Evolutionary conservation across 2,113 vertebrate species (phyloP).

Genomic region (Globicephala melas): DNA sequence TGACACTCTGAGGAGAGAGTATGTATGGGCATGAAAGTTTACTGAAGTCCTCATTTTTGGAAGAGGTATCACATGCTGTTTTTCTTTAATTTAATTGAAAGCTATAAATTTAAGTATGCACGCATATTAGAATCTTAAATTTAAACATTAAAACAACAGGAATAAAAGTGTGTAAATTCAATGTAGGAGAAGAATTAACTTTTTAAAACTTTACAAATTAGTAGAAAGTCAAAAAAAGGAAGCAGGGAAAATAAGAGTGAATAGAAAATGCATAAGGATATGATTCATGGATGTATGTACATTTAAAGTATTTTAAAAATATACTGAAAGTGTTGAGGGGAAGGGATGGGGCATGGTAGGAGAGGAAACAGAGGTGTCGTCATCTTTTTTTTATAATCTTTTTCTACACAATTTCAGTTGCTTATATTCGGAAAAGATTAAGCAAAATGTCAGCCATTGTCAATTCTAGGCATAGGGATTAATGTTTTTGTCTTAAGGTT

Average conservation of each 20-base stretch:
- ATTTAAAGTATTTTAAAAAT: background rate
- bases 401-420: background rate
- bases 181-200: background rate
- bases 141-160: background rate
- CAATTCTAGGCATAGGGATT: background rate
- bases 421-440: background rate
- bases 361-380: background rate
- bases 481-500: background rate
- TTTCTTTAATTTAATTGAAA: background rate
- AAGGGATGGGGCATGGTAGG: background rate
- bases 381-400: background rate
- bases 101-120: background rate
- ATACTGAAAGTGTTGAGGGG: background rate
- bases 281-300: background rate
- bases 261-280: background rate
- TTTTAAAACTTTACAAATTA: background rate
- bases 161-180: background rate
- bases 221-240: background rate
- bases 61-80: background rate
- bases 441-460: background rate
- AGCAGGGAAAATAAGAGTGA: background rate
- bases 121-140: background rate
- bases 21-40: accelerated
- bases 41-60: background rate
- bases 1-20: background rate